Percentiles rank a stretch among this genome's conserved stretches.
Conservation (phyloP, 2,888 invertebrate species). For the Euphydryas editha region DNA sequence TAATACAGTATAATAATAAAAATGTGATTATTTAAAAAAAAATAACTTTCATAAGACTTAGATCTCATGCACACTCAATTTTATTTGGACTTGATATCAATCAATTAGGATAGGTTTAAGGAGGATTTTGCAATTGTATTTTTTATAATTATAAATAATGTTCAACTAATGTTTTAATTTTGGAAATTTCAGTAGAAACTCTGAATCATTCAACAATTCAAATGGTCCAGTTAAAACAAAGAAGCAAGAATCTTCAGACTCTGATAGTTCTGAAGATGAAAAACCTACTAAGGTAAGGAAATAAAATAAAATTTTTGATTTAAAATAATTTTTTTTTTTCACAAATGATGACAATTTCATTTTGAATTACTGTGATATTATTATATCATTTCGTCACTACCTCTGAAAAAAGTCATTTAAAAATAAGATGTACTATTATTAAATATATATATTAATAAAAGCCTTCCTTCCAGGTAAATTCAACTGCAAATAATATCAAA, state of each 20-base stretch:
- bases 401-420: too few relatives aligned
- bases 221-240: slow-evolving; percentile 61
- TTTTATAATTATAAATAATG: too few relatives aligned
- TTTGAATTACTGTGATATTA: slow-evolving; percentile 58
- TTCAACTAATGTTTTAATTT: slow-evolving; percentile 44
- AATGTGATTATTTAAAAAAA: too few relatives aligned
- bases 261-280: slow-evolving; percentile 72
- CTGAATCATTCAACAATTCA: slow-evolving; percentile 59
- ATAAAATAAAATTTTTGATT: not conserved
- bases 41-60: too few relatives aligned
- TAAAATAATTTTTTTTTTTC: slow-evolving; percentile 39
- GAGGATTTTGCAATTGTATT: too few relatives aligned
- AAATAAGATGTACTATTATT: too few relatives aligned
- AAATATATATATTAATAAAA: slow-evolving; percentile 7
- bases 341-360: slow-evolving; percentile 55
- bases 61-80: too few relatives aligned
- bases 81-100: too few relatives aligned
- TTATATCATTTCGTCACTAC: slow-evolving; percentile 70
- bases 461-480: slow-evolving; percentile 39
- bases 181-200: slow-evolving; percentile 63
- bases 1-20: too few relatives aligned
- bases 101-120: too few relatives aligned
- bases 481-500: slow-evolving; percentile 51
- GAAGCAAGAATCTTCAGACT: slow-evolving; percentile 66
- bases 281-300: slow-evolving; percentile 48